Percentiles rank a stretch among this genome's conserved stretches.
These are phyloP conservation scores for Burhinus oedicnemus DNA, from an alignment of 2,113 vertebrate genomes.

Conservation along the genomic window DNA sequence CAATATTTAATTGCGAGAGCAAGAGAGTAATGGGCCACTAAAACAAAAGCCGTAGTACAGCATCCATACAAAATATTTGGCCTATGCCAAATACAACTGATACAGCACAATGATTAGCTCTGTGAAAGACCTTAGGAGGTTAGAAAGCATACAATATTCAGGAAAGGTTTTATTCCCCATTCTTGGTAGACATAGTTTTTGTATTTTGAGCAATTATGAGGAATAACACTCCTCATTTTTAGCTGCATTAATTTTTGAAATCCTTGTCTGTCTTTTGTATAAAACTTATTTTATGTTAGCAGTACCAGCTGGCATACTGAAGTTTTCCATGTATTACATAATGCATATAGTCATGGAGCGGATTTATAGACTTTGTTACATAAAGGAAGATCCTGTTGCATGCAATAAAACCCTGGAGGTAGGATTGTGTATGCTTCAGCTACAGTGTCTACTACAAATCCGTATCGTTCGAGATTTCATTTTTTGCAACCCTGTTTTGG, in stretches of 20 bases:
- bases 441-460: neutral
- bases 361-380: neutral
- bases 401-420: neutral
- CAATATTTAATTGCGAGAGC: neutral
- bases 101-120: neutral
- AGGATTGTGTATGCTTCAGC: neutral
- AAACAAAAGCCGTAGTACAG: neutral
- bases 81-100: neutral
- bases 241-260: neutral
- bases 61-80: neutral
- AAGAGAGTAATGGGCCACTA: neutral
- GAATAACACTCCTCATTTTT: neutral
- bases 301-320: neutral
- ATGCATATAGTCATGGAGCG: neutral
- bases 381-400: neutral
- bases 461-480: neutral
- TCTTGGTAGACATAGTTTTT: neutral
- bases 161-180: neutral
- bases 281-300: neutral
- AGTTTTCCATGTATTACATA: neutral
- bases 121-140: neutral
- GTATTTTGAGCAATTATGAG: neutral
- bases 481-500: neutral
- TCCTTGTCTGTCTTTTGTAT: neutral
- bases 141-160: neutral